phyloP scores from a whole-genome alignment of 2,113 vertebrate species.

The Cyprinodon brontotheroides region DNA sequence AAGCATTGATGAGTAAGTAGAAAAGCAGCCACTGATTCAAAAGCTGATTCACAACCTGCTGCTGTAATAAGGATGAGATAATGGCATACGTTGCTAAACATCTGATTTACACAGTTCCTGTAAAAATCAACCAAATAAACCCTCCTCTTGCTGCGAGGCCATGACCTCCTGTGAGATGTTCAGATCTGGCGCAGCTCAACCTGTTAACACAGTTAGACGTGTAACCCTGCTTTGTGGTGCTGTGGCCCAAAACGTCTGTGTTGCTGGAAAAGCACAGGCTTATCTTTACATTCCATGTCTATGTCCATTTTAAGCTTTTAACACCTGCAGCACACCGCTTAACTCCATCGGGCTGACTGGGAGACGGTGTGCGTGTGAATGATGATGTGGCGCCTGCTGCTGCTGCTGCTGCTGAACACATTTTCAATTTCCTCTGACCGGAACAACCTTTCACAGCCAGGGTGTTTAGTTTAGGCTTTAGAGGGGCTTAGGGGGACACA shows the following conservation, averaged over 20 bases:
- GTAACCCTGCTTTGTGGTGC: constrained; percentile 25
- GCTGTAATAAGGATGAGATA: constrained; percentile 3
- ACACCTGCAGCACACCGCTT: constrained; percentile 46
- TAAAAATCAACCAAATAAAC: background rate
- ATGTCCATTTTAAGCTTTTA: constrained; percentile 71
- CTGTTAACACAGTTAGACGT: constrained; percentile 42
- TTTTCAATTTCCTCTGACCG: constrained; percentile 70
- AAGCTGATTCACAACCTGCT: constrained; percentile 28
- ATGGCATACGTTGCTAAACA: background rate
- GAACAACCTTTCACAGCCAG: constrained; percentile 53
- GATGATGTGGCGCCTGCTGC: constrained; percentile 25
- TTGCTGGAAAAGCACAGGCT: constrained; percentile 46
- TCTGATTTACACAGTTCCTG: constrained; percentile 10
- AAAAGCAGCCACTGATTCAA: constrained; percentile 17
- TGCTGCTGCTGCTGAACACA: constrained; percentile 5
- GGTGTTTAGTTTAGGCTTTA: constrained; percentile 67
- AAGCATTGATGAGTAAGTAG: background rate
- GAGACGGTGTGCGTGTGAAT: constrained; percentile 30
- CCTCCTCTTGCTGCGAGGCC: constrained; percentile 5
- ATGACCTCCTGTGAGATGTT: constrained; percentile 46
- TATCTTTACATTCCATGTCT: constrained; percentile 67
- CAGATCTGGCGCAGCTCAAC: constrained; percentile 33
- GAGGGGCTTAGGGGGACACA: constrained; percentile 47
- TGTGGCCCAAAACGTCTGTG: background rate
- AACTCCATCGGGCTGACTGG: constrained; percentile 21